These are phyloP conservation scores for Antheraea mylitta DNA, from an alignment of 1,140 invertebrate species.

Conservation along the genomic window DNA sequence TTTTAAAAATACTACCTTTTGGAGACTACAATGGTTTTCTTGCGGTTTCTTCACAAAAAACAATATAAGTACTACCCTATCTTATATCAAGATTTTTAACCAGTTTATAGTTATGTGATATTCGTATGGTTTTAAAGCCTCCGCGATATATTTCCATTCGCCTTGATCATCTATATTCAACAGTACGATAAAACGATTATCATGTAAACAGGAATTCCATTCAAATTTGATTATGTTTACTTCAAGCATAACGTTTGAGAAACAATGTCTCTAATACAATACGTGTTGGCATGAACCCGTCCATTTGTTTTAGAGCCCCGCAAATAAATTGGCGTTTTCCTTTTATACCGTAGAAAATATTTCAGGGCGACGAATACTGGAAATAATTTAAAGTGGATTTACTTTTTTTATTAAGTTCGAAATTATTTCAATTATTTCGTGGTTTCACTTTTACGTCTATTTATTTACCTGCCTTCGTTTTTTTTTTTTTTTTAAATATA, in stretches of 20 bases:
- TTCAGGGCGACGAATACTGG: background rate
- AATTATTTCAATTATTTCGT: background rate
- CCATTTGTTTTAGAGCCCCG: background rate
- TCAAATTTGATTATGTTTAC: background rate
- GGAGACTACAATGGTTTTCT: no score
- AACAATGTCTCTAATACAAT: constrained; percentile 1
- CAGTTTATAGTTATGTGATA: no score
- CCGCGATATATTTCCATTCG: no score
- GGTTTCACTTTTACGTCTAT: no score
- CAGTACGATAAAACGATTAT: background rate
- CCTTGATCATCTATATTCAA: no score
- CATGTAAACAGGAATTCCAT: background rate
- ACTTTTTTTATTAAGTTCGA: background rate
- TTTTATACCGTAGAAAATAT: constrained; percentile 2
- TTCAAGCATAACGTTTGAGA: background rate
- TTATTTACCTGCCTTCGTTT: no score
- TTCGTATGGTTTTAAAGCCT: no score
- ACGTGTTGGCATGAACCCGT: background rate
- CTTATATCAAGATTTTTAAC: no score
- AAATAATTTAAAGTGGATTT: background rate
- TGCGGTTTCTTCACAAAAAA: no score
- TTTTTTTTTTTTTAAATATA: no score
- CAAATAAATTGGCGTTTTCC: background rate
- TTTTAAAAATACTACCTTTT: no score
- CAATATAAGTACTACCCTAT: no score